Base-by-base conservation (phyloP, 1,140 invertebrate species). In the Antheraea mylitta region DNA sequence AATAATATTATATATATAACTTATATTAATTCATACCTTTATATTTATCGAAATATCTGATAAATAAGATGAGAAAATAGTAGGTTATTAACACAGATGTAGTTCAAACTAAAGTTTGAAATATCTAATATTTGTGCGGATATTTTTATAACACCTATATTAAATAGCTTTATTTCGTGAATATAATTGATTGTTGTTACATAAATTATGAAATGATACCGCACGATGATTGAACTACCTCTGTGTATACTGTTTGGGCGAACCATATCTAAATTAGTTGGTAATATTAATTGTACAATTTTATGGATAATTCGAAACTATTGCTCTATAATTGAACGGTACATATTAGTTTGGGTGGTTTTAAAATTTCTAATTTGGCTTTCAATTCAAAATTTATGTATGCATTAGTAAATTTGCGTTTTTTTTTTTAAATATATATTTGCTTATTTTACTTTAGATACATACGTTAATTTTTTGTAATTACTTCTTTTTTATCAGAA, bases 231-330 rank as follows among this genome's bases (percentile, higher is more conserved):
- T 63, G 30, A 65, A 19, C 38, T 66, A 42, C 62, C 68, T 68
- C 67, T 62, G 70, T 66, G 22, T 37, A 37, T 37, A 37, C 37
- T 63, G 36, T 63, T 37, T 37, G 19, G 36, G 16, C 36, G 11
- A 37, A 68, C 75, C 76, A 77, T 77, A 67, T 75, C 68, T 73
- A 65, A 73, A 64, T 74, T 73, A 73, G 72, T 69, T 77, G 71
- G 70, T 61, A 61, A 61, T 3, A 42, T 42, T 9, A 42, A 42
- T 53, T 53, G 45, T 53, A 53, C 38, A 53, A 16, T 53, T 53
- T 53, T 0, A 13, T 6, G 45, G 16, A 53, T 53, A 53, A 53
- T 10, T 16, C 38, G 7, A 30, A 42, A 42, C 38, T 42, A 42
- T 42, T 42, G 7, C 7, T 9, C 38, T 42, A 9, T 9, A 3